Conservation (phyloP, 2,797 vertebrate genomes). For the Heteromormyrus szaboi region DNA sequence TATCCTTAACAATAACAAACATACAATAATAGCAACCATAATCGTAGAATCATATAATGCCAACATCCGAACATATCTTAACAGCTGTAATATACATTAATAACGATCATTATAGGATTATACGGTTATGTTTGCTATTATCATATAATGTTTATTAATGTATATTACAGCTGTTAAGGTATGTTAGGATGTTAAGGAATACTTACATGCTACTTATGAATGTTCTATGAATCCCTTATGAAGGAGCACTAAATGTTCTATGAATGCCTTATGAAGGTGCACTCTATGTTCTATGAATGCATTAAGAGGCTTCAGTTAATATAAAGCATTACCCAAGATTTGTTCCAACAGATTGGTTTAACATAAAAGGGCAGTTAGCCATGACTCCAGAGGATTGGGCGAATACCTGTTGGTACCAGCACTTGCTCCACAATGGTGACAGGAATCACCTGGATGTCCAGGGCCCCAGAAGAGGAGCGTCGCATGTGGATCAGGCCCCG, state of each 20-base stretch:
- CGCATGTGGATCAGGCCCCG: constrained; percentile 76
- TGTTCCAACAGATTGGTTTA: background rate
- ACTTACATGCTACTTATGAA: background rate
- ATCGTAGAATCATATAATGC: too few relatives aligned
- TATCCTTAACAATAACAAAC: background rate
- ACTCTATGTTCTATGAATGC: background rate
- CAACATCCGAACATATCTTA: background rate
- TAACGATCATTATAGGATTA: background rate
- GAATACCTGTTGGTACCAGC: constrained; percentile 22
- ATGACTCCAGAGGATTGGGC: background rate
- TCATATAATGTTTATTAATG: background rate
- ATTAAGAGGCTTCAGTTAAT: background rate
- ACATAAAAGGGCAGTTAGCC: background rate
- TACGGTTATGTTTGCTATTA: background rate
- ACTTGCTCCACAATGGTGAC: constrained; percentile 61
- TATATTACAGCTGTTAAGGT: background rate
- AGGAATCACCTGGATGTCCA: constrained; percentile 79
- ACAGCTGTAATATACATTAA: background rate
- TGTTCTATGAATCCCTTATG: background rate
- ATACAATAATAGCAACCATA: too few relatives aligned
- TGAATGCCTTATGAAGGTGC: background rate
- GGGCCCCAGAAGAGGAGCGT: constrained; percentile 64
- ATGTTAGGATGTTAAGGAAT: background rate
- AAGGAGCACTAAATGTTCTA: background rate
- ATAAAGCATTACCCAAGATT: background rate